Conservation (phyloP, 2,113 vertebrate species). For the Pomatorhinus ruficollis region DNA sequence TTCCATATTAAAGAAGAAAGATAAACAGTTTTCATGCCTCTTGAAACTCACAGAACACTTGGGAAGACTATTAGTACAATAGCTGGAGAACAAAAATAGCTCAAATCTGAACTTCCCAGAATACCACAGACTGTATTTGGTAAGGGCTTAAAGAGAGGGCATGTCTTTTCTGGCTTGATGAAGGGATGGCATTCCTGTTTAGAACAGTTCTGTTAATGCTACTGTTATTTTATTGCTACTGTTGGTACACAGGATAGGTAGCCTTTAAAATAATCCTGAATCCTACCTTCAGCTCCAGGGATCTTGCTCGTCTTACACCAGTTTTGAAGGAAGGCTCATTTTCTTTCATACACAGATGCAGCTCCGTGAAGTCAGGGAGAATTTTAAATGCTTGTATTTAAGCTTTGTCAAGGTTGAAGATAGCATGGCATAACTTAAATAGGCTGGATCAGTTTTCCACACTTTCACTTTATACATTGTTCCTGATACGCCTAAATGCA, state of each 20-base stretch:
- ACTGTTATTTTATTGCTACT: background rate
- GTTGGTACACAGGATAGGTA: background rate
- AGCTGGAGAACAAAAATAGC: conserved; percentile 16
- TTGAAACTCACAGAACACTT: background rate
- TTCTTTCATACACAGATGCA: background rate
- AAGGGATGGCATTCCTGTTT: background rate
- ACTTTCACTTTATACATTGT: background rate
- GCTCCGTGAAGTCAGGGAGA: background rate
- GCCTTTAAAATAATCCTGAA: background rate
- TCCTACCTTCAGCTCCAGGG: background rate
- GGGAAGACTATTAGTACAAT: background rate
- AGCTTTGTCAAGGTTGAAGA: background rate
- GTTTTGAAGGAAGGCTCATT: background rate
- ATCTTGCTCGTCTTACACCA: background rate
- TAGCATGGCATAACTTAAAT: background rate
- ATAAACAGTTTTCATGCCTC: background rate
- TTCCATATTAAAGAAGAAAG: background rate
- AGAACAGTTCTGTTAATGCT: background rate
- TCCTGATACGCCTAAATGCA: background rate
- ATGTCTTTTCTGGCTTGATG: background rate
- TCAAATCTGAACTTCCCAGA: background rate
- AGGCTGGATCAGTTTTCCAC: background rate
- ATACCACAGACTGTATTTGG: background rate
- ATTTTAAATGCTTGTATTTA: background rate
- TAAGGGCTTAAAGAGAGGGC: background rate